Evolutionary conservation across 2,113 vertebrate species (phyloP).

Genomic region (Anser brachyrhynchus): DNA sequence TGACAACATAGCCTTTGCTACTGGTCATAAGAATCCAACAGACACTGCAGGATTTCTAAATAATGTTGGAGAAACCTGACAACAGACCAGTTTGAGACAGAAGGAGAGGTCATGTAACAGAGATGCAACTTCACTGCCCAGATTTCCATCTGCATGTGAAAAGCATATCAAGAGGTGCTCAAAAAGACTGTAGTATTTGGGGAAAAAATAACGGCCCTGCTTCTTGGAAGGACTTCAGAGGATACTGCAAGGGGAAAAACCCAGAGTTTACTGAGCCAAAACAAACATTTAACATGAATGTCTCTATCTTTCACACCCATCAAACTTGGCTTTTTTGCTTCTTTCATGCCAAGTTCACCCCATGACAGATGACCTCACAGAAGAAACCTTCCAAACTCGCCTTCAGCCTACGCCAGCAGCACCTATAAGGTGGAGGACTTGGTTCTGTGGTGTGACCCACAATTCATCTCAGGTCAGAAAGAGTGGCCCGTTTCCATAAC

Average conservation of each 20-base stretch:
- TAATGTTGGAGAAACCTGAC: background rate
- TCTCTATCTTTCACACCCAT: background rate
- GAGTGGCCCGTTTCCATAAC: background rate
- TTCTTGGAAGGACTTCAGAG: background rate
- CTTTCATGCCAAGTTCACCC: background rate
- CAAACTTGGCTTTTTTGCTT: background rate
- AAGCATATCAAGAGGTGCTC: background rate
- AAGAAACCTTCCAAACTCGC: background rate
- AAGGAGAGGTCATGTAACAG: background rate
- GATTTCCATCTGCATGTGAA: background rate
- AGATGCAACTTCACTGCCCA: background rate
- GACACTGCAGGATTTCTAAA: background rate
- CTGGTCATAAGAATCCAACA: background rate
- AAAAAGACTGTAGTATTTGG: background rate
- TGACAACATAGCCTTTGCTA: background rate
- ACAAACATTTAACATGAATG: background rate
- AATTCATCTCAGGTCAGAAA: constrained; percentile 1
- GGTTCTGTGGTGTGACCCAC: background rate
- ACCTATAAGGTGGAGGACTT: background rate
- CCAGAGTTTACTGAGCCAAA: background rate
- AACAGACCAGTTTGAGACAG: background rate
- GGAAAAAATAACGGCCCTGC: background rate
- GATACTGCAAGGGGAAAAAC: background rate
- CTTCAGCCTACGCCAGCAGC: background rate
- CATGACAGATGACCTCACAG: background rate